Base-by-base conservation (phyloP, 2,113 vertebrate genomes). In the Bubo blakistoni region DNA sequence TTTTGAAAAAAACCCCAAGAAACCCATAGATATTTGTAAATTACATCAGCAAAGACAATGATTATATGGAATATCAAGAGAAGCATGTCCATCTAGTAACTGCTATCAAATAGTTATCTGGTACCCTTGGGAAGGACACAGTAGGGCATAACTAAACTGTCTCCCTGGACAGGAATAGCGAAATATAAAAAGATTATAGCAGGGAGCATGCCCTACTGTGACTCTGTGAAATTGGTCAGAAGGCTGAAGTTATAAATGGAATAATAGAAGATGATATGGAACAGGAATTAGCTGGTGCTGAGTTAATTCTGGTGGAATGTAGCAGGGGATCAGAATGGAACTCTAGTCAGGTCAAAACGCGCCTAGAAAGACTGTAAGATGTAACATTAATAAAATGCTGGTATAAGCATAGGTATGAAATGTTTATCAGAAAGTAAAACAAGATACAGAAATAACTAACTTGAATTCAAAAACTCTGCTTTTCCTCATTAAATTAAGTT, bases 251-350 rank as follows among this genome's bases (percentile, higher is more conserved):
- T 97, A 96, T 95, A 97, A 97, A 97, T 97, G 95, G 96, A 96
- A 96, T 96, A 96, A 96, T 73, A 96, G 96, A 96, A 97, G 96
- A 96, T 97, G 95, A 96, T 97, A 97, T 94, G 96, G 94, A 97
- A 92, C 78, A 92, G 94, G 96, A 97, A 96, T 97, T 97, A 97
- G 96, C 89, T 97, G 94, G 94, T 97, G 96, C 96, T 96, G 94
- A 96, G 93, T 96, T 97, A 96, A 96, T 97, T 96, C 96, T 93
- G 70, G 78, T 97, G 94, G 95, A 97, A 97, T 97, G 95, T 96
- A 96, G 83, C 96, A 97, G 90, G 92, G 96, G 94, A 96, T 97
- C 95, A 97, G 93, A 93, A 90, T 96, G 93, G 95, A 95, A 97
- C 92, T 96, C 91, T 36, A 87, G 94, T 96, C 94, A 97, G 94